Percentiles rank a stretch among this genome's conserved stretches.
These are phyloP conservation scores for Diadophis punctatus DNA, from an alignment of 2,113 vertebrate genomes.

Conservation along the genomic window DNA sequence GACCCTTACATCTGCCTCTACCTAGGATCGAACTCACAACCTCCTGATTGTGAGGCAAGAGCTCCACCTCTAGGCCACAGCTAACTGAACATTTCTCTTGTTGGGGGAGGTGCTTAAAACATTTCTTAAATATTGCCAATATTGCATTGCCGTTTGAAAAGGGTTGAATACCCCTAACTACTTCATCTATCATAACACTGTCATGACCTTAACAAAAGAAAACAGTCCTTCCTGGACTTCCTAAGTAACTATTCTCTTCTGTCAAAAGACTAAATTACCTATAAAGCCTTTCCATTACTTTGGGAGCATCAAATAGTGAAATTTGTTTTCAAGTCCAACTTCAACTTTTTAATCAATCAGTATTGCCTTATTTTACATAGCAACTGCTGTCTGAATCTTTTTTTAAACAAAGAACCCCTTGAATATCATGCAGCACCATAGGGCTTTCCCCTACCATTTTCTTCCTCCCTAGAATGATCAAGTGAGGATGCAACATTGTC, in stretches of 20 bases:
- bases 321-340: not conserved
- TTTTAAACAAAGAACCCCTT: not conserved
- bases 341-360: not conserved
- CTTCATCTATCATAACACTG: not conserved
- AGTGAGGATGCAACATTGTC: not conserved
- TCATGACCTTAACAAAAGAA: not conserved
- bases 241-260: not conserved
- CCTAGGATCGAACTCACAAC: no score
- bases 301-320: not conserved
- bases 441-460: not conserved
- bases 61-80: no score
- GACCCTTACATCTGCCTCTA: no score
- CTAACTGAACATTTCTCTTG: not conserved
- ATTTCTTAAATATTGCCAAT: not conserved
- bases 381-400: not conserved
- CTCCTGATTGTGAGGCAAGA: no score
- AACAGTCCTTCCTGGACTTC: not conserved
- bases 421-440: not conserved
- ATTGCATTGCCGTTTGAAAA: not conserved
- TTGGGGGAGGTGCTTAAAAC: not conserved
- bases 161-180: not conserved
- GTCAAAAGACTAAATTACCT: not conserved
- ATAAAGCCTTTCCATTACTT: not conserved
- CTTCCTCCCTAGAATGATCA: not conserved
- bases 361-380: not conserved